Evolutionary conservation across 2,888 invertebrate genomes (phyloP).

Genomic region (Athrips mouffetella): DNA sequence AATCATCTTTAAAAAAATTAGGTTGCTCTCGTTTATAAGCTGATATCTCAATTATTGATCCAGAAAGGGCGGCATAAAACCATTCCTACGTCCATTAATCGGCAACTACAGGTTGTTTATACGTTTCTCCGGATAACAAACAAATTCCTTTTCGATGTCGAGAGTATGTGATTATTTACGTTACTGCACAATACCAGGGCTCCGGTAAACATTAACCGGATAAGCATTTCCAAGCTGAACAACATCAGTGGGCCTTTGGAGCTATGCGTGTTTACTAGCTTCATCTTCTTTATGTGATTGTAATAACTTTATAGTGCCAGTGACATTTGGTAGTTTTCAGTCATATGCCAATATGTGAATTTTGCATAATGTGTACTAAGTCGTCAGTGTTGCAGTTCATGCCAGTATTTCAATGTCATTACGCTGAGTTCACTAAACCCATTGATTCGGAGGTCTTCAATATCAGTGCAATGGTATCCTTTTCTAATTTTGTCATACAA

Average conservation of each 20-base stretch:
- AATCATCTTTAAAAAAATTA: not conserved
- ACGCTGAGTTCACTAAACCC: not conserved
- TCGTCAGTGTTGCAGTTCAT: conserved; percentile 36
- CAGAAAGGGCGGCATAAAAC: conserved; percentile 21
- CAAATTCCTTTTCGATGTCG: conserved; percentile 57
- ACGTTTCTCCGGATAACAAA: conserved; percentile 52
- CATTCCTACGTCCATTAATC: conserved; percentile 22
- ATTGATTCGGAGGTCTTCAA: not conserved
- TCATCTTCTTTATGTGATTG: not conserved
- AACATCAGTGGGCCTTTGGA: conserved; percentile 19
- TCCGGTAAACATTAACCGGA: conserved; percentile 63
- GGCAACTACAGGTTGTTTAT: conserved; percentile 33
- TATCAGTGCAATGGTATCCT: not conserved
- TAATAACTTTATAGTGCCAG: no score
- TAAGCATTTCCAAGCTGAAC: conserved; percentile 33
- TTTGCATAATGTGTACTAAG: conserved; percentile 35
- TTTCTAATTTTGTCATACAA: no score
- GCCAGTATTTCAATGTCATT: conserved; percentile 31
- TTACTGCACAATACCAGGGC: conserved; percentile 48
- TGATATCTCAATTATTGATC: not conserved
- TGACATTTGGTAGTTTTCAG: no score
- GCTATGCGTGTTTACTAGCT: conserved; percentile 12
- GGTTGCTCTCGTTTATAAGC: not conserved
- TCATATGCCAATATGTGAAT: conserved; percentile 36
- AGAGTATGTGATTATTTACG: conserved; percentile 56